Evolutionary conservation across 2,797 vertebrate genomes (phyloP), one percentile per base, ranked within the genome.

Genomic region (Odontamblyopus lacepedii): DNA sequence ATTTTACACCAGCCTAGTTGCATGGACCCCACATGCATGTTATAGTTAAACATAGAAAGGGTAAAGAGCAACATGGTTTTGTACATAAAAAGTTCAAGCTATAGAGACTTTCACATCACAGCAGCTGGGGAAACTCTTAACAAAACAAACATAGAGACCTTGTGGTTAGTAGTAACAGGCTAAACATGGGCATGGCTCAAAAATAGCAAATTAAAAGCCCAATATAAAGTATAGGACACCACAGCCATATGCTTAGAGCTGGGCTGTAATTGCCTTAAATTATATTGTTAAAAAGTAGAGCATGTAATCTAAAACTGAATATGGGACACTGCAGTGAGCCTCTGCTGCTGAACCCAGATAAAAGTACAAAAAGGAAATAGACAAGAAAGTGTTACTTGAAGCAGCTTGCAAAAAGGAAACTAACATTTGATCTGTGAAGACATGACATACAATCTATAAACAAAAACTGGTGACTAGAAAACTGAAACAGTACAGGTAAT

Each of bases 1-100:
- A 89, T 73, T 75, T 77, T 68, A 61, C 57, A 83, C 32, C 27
- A 81, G 82, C 90, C 91, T 78, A 88, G 80, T 86, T 91, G 76
- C 44, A 48, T 48, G 38, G 82, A 83, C 75, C 63, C 63, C 67
- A 80, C 78, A 85, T 61, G 50, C 29, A 72, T 71, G 72, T 70
- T 80, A 35, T 75, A 81, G 74, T 63, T 70, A 50, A 13, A 13
- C 80, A 53, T 67, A 55, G 50, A 50, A 57, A 66, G 13, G 19
- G n/a, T 41, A 29, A 65, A 41, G 16, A 2, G 41, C 15, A 48
- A 65, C 35, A 26, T 56, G 15, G 9, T 26, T 56, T 27, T 27
- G 29, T 70, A 19, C 69, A 59, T 81, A 71, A 30, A 38, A 56
- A n/a, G 41, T 12, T 51, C 2, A 23, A 29, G 5, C n/a, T 38